Percentiles rank a stretch among this genome's conserved stretches.
Conservation (phyloP, 2,113 vertebrate genomes). For the Larimichthys crocea region DNA sequence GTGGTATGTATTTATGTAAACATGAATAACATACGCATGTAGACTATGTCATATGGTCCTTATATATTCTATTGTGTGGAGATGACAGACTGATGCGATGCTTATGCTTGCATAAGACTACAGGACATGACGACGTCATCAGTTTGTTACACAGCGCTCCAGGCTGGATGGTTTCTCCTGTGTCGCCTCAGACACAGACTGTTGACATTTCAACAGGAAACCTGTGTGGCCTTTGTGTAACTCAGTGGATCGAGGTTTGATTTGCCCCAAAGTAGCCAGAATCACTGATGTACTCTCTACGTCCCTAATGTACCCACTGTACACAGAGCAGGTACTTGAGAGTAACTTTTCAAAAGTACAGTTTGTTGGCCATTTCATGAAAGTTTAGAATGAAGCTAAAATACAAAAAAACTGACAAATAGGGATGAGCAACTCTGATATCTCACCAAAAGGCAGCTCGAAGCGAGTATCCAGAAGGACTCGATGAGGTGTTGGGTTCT, state of each 20-base stretch:
- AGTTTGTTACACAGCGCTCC: not conserved
- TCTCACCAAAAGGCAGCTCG: conserved; percentile 96
- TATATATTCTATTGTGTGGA: not conserved
- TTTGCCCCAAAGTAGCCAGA: conserved; percentile 20
- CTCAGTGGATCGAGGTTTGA: conserved; percentile 22
- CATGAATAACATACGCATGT: not conserved
- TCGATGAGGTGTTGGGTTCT: conserved; percentile 92
- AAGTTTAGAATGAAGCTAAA: not conserved
- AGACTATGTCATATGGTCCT: not conserved
- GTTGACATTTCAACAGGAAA: conserved; percentile 64
- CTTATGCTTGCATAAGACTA: conserved; percentile 6
- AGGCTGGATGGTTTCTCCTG: not conserved
- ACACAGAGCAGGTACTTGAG: not conserved
- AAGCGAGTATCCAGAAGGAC: conserved; percentile 95
- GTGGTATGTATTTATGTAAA: not conserved
- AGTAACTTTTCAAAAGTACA: not conserved
- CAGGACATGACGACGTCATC: not conserved
- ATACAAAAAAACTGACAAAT: not conserved
- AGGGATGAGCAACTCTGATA: too few species aligned
- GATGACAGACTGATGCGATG: not conserved
- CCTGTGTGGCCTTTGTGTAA: conserved; percentile 38
- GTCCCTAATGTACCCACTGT: not conserved
- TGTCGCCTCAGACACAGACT: not conserved
- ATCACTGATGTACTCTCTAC: not conserved
- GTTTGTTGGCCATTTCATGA: too few species aligned